Base-by-base conservation (phyloP, 2,797 vertebrate genomes). In the Cyprinodon diabolis region DNA sequence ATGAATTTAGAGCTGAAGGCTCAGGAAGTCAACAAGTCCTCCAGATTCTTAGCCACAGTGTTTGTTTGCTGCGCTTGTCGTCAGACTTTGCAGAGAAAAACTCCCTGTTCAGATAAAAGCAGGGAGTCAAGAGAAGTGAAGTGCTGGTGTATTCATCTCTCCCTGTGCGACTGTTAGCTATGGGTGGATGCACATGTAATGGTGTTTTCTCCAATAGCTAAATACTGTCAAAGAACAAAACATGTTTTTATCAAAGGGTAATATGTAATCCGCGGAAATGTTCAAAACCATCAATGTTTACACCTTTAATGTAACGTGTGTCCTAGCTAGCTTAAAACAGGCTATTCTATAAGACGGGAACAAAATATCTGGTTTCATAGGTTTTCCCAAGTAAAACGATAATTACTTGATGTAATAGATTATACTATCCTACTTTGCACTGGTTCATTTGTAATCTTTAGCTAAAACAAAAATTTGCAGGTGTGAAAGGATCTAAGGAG, bases 71-170 rank as follows among this genome's bases (percentile, higher is more conserved):
- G 54, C 6, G 19, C 62, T 45, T 0, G 55, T 51, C 68, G 81
- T 77, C 67, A 45, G 37, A 54, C 71, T 79, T 3, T 55, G 52
- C 12, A 63, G 40, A 77, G 75, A 57, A 66, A 69, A 83, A 78
- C 74, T 63, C 62, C 62, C n/a, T 21, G 67, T 68, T 76, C 47
- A 80, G 67, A 75, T 69, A 66, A 79, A 69, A 77, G 72, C 72
- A 60, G 30, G 7, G 80, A 81, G 81, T 86, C 74, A 72, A 76
- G 43, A 68, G 82, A 83, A 86, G 74, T 76, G 86, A 81, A 68
- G 48, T 52, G 30, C 4, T 73, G 76, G 77, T 65, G 63, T 60
- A 23, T 65, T 65, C 37, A 65, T 65, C 43, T 45, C 62, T 23
- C 40, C 60, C 62, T 62, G 54, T 66, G 14, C 74, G 69, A 55